Evolutionary conservation across 2,113 vertebrate species (phyloP), one percentile per base, ranked within the genome.

Genomic region (Castor canadensis): DNA sequence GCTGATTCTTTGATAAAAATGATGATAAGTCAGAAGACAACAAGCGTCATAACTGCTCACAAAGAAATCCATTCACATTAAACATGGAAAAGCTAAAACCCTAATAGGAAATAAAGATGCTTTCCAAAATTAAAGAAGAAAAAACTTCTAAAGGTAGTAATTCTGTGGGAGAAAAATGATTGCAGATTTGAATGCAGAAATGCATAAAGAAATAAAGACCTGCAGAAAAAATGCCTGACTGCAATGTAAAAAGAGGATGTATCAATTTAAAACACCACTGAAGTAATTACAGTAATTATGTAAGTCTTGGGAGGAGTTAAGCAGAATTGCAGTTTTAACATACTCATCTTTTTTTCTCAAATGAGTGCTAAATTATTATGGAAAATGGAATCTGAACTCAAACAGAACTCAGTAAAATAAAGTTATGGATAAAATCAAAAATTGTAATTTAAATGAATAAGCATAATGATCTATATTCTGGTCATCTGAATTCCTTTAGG

Each of bases 341-440:
- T n/a, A n/a, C n/a, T n/a, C n/a, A n/a, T n/a, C n/a, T n/a, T n/a
- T n/a, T n/a, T n/a, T n/a, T n/a, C n/a, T n/a, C n/a, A n/a, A n/a
- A n/a, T n/a, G n/a, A n/a, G n/a, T n/a, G n/a, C n/a, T n/a, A n/a
- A n/a, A n/a, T n/a, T n/a, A n/a, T n/a, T n/a, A n/a, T n/a, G n/a
- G n/a, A n/a, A n/a, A n/a, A n/a, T n/a, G n/a, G n/a, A 92, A 60
- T 66, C 2, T 35, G 32, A 82, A 83, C 71, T 81, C 40, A 64
- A 75, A 85, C 43, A 76, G 45, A 85, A 10, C 26, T 83, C 4
- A 64, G 58, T 12, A 56, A 93, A 38, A 28, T 47, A 93, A 95
- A n/a, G n/a, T 84, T 22, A 81, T 95, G 24, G 79, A 83, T 87
- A 81, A 83, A 73, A 54, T 26, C 15, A 24, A 52, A 94, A 83